These are phyloP conservation scores for Stomorhina lunata DNA, from an alignment of 2,888 invertebrate genomes.

Conservation along the genomic window DNA sequence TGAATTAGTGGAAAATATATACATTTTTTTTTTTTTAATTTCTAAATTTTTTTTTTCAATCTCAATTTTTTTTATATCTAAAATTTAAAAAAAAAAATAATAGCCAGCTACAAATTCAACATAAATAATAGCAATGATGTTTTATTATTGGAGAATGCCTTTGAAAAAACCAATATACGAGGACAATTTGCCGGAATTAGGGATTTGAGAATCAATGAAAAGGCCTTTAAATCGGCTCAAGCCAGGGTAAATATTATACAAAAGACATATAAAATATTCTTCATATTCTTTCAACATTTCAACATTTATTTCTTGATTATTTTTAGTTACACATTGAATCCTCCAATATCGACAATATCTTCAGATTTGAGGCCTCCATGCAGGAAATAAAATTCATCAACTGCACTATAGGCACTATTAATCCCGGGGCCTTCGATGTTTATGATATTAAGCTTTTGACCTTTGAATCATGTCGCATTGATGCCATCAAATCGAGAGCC, in stretches of 20 bases:
- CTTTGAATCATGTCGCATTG: conserved; percentile 76
- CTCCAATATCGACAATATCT: conserved; percentile 73
- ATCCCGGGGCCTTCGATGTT: conserved; percentile 77
- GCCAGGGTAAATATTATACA: conserved; percentile 74
- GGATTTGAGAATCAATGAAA: conserved; percentile 73
- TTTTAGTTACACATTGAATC: conserved; percentile 74
- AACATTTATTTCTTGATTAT: neutral
- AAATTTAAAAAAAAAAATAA: too few species aligned
- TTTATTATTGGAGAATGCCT: conserved; percentile 73
- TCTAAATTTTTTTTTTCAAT: too few species aligned
- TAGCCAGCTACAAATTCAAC: conserved; percentile 74
- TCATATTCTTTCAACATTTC: neutral
- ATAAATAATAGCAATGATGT: conserved; percentile 73
- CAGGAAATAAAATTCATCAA: conserved; percentile 75
- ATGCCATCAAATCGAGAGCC: conserved; percentile 74
- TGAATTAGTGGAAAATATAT: too few species aligned
- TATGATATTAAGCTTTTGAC: conserved; percentile 75
- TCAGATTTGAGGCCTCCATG: conserved; percentile 75
- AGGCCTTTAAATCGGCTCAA: conserved; percentile 75
- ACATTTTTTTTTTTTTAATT: too few species aligned
- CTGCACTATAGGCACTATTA: conserved; percentile 75
- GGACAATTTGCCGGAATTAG: conserved; percentile 73
- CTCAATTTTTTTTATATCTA: too few species aligned
- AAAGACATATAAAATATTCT: neutral
- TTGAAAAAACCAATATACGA: conserved; percentile 74